phyloP scores from a whole-genome alignment of 23 tunicate genomes.

The Diplosoma virens region DNA sequence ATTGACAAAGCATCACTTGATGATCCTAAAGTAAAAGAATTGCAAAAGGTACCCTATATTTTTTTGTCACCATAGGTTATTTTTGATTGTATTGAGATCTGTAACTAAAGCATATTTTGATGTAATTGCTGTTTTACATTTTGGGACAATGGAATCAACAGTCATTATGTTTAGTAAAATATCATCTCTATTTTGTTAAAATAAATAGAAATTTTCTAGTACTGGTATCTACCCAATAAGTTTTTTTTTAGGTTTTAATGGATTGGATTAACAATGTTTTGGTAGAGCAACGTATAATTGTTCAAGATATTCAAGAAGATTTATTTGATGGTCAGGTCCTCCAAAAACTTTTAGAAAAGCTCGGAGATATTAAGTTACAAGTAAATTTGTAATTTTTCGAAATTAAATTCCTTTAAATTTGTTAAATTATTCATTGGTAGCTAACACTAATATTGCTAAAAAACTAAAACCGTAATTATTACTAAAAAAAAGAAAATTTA shows the following conservation, averaged over 20 bases:
- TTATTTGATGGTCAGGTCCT: constrained; percentile 99
- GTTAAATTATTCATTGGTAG: neutral
- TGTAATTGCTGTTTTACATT: too few relatives aligned
- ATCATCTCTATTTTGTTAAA: too few relatives aligned
- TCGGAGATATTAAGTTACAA: constrained; percentile 83
- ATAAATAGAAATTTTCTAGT: too few relatives aligned
- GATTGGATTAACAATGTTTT: constrained; percentile 88
- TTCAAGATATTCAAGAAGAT: constrained; percentile 94
- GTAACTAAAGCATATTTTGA: too few relatives aligned
- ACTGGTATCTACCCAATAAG: too few relatives aligned
- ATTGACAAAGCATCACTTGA: constrained; percentile 76
- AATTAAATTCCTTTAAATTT: neutral
- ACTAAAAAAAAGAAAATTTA: too few relatives aligned
- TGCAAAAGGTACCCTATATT: constrained; percentile 65
- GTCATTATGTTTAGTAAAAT: too few relatives aligned
- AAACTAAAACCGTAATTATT: neutral
- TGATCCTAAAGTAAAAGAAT: constrained; percentile 71
- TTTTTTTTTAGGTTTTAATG: constrained; percentile 57
- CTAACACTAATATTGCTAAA: neutral
- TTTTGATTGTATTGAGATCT: too few relatives aligned
- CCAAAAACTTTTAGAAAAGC: constrained; percentile 88
- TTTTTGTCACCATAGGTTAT: too few relatives aligned
- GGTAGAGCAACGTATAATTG: constrained; percentile 92
- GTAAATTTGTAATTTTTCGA: constrained; percentile 8
- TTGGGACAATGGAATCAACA: too few relatives aligned